Conservation (phyloP, 2,888 invertebrate genomes). For the Elegia similella region DNA sequence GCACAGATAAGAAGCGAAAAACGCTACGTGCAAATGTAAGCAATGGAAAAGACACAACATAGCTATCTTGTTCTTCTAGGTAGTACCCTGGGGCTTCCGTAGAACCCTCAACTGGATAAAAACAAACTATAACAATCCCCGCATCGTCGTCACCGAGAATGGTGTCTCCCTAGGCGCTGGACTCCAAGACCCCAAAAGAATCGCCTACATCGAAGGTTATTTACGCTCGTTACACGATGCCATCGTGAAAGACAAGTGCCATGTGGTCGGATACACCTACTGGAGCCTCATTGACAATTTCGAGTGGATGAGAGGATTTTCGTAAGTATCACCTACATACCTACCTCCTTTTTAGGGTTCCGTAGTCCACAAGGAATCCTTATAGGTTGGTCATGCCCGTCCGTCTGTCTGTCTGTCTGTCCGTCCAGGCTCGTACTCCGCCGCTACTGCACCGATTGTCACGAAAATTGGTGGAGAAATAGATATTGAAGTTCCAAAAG, state of each 20-base stretch:
- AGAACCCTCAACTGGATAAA: constrained; percentile 84
- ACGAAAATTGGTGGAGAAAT: no score
- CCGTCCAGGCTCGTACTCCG: no score
- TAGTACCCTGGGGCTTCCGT: constrained; percentile 85
- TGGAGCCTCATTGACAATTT: constrained; percentile 92
- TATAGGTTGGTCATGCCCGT: no score
- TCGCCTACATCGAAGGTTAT: constrained; percentile 78
- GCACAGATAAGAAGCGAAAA: no score
- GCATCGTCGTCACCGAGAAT: constrained; percentile 83
- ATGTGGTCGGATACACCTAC: constrained; percentile 85
- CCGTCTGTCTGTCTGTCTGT: no score
- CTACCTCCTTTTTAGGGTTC: no score
- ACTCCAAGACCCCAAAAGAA: constrained; percentile 68
- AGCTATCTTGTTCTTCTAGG: constrained; percentile 49
- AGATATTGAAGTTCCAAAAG: no score
- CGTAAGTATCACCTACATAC: constrained; percentile 60
- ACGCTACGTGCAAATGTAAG: no score
- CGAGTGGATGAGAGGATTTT: constrained; percentile 89
- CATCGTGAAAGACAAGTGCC: constrained; percentile 78
- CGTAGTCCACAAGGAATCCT: no score
- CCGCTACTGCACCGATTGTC: no score
- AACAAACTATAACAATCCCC: constrained; percentile 80
- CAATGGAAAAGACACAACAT: no score
- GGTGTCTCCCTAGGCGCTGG: constrained; percentile 77
- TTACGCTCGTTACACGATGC: constrained; percentile 69